Conservation (phyloP, 1,140 invertebrate species). For the Parapsyche elsis region DNA sequence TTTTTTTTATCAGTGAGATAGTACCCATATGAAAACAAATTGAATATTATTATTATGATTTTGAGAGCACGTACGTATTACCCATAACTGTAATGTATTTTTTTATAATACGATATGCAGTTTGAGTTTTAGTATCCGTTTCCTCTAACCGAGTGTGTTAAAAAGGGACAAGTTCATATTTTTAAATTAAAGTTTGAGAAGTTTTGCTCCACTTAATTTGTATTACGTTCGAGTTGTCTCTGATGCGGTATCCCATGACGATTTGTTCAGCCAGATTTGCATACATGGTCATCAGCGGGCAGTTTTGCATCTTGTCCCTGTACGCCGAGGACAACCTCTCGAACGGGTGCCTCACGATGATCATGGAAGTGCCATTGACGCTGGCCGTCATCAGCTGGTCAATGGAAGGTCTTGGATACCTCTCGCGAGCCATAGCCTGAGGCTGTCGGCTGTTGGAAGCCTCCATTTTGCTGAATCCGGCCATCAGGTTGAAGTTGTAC, state of each 20-base stretch:
- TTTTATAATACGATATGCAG: too few species aligned
- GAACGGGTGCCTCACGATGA: slow-evolving; percentile 52
- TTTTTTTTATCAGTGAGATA: too few species aligned
- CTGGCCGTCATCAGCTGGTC: slow-evolving; percentile 60
- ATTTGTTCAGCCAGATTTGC: slow-evolving; percentile 41
- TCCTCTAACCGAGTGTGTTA: too few species aligned
- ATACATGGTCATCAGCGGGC: slow-evolving; percentile 30
- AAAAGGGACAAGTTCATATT: too few species aligned
- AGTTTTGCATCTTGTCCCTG: slow-evolving; percentile 48
- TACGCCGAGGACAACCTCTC: slow-evolving; percentile 50
- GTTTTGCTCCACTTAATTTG: neutral
- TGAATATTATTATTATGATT: too few species aligned
- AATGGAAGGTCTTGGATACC: slow-evolving; percentile 74
- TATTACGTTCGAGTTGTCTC: neutral
- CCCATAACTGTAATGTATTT: too few species aligned
- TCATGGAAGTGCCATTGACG: slow-evolving; percentile 31
- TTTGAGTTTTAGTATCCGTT: too few species aligned
- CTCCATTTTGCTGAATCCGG: slow-evolving; percentile 74
- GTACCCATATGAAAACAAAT: too few species aligned
- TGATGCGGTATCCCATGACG: slow-evolving; percentile 38
- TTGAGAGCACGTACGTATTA: too few species aligned
- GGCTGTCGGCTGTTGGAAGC: slow-evolving; percentile 74
- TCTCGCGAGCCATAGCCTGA: slow-evolving; percentile 74
- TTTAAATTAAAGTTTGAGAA: neutral
- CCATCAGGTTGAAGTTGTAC: slow-evolving; percentile 81